Conservation (phyloP, 2,113 vertebrate genomes). For the Pipa parva region DNA sequence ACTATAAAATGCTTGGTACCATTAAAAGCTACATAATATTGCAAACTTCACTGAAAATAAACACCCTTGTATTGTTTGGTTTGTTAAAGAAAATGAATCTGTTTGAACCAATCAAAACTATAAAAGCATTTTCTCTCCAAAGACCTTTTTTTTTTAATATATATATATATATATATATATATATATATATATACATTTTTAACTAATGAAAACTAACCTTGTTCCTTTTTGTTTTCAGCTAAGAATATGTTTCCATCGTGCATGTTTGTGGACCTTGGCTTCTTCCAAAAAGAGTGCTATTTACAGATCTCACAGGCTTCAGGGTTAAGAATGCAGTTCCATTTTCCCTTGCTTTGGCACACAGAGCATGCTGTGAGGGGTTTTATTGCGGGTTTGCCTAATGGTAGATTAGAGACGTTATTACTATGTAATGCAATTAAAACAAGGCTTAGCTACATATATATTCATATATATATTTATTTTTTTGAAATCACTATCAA, state of each 20-base stretch:
- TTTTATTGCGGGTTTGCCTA: constrained; percentile 73
- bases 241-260: constrained; percentile 67
- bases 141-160: no score
- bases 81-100: no score
- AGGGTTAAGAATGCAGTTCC: constrained; percentile 70
- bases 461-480: constrained; percentile 45
- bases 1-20: no score
- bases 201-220: constrained; percentile 54
- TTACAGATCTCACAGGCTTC: constrained; percentile 67
- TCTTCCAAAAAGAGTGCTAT: constrained; percentile 62
- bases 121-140: no score
- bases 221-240: constrained; percentile 77
- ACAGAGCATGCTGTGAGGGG: constrained; percentile 63
- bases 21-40: no score
- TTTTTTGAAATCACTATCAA: constrained; percentile 49
- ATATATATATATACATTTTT: no score
- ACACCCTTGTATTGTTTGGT: no score
- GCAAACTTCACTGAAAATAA: no score
- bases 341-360: constrained; percentile 72
- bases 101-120: no score
- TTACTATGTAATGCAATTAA: constrained; percentile 79
- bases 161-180: no score
- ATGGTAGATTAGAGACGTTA: constrained; percentile 76
- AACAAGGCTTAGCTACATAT: constrained; percentile 71
- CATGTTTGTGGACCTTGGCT: constrained; percentile 67